A percentile compares a stretch with the other conserved stretches of the same genome.
phyloP scores from a whole-genome alignment of 2,113 vertebrate species.

The human (Homo sapiens) region GRCh38 chr20:53231501-53232000 shows the following conservation, averaged over 20 bases:
- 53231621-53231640: background rate
- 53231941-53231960: no score
- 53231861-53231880: background rate
- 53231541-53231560: background rate
- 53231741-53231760: accelerated
- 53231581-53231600: background rate
- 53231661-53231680: background rate
- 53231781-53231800: accelerated
- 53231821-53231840: background rate
- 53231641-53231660: background rate
- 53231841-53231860: background rate
- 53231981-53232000: no score
- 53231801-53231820: background rate
- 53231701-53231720: background rate
- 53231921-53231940: no score
- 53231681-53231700: background rate
- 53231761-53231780: accelerated
- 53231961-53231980: no score
- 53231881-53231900: no score
- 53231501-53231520: accelerated
- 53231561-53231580: background rate
- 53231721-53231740: background rate
- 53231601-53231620: accelerated
- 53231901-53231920: no score
- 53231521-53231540: accelerated